Percentiles rank a stretch among this genome's conserved stretches.
Conservation (phyloP, 2,797 vertebrate species). For the Acestrorhynchus altus region DNA sequence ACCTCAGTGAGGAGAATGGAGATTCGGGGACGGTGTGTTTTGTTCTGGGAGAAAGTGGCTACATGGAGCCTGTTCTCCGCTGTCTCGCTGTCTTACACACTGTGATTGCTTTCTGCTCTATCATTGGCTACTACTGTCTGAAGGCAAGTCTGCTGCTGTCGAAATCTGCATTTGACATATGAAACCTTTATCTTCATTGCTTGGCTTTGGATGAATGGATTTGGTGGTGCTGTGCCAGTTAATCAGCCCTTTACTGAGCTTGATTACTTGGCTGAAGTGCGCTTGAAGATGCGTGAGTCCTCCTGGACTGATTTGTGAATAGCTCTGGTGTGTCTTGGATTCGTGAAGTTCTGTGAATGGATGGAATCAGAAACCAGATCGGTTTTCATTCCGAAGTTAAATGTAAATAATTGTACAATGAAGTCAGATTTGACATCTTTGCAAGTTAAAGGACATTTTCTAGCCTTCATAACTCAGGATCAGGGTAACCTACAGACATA, state of each 20-base stretch:
- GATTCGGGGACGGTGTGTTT: slow-evolving; percentile 75
- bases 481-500: too few species aligned
- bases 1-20: slow-evolving; percentile 38
- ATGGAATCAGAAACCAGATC: not conserved
- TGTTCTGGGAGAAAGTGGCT: slow-evolving; percentile 83
- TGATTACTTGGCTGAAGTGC: slow-evolving; percentile 11
- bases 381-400: not conserved
- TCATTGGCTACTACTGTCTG: slow-evolving; percentile 94
- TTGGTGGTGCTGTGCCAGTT: not conserved
- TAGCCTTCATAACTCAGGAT: too few species aligned
- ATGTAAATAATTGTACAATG: too few species aligned
- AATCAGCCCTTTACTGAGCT: not conserved
- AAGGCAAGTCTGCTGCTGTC: slow-evolving; percentile 77
- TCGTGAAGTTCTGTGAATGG: not conserved
- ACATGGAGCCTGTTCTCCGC: slow-evolving; percentile 84
- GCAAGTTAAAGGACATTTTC: too few species aligned
- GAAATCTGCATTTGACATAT: not conserved
- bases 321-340: not conserved
- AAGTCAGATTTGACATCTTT: too few species aligned
- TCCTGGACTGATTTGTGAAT: not conserved
- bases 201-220: not conserved
- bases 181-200: not conserved
- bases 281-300: not conserved
- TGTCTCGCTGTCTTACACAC: slow-evolving; percentile 89
- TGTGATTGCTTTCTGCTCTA: slow-evolving; percentile 92